Base-by-base conservation (phyloP, 2,888 invertebrate species). In the Dione juno region DNA sequence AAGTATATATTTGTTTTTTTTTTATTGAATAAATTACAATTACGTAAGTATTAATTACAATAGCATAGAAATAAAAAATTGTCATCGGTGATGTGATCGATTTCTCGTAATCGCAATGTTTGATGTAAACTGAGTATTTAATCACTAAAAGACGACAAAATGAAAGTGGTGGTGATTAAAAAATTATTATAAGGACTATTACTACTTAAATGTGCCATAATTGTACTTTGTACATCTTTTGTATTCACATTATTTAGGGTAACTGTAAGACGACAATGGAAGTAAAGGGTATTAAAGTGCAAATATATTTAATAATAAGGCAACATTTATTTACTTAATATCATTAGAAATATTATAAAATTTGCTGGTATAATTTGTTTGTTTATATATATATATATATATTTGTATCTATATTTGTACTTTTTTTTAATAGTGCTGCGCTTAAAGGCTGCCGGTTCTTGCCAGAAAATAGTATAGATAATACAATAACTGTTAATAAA, bases 211-310 rank as follows among this genome's bases (percentile, higher is more conserved):
- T n/a, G 45, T 45, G 45, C 14, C 45, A n/a, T 45, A 14, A 2
- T 11, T 43, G n/a, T 43, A n/a, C 87, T 89, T 88, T 78, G 80
- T 87, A 87, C 84, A n/a, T 85, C 88, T 89, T 89, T 85, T 77
- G 71, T 54, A 83, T 77, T 80, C 76, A 72, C 69, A 48, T 52
- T 61, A 50, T 57, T 21, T 8, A 61, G 21, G 48, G 19, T 54
- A 28, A 73, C 5, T 28, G 73, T 80, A 58, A 77, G 88, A 88
- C 86, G 82, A 7, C 16, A 6, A 13, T 11, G 11, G 57, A 57
- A 79, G 82, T 80, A 80, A 88, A 88, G 88, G 81, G 84, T 87
- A 86, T 81, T 67, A 75, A 81, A 71, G 50, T 66, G 61, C 48
- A 68, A 68, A 70, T 63, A 43, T 61, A 52, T 65, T 58, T 40